A percentile compares a stretch with the other conserved stretches of the same genome.
phyloP scores from a whole-genome alignment of 2,888 invertebrate genomes.

The Camponotus fellah region DNA sequence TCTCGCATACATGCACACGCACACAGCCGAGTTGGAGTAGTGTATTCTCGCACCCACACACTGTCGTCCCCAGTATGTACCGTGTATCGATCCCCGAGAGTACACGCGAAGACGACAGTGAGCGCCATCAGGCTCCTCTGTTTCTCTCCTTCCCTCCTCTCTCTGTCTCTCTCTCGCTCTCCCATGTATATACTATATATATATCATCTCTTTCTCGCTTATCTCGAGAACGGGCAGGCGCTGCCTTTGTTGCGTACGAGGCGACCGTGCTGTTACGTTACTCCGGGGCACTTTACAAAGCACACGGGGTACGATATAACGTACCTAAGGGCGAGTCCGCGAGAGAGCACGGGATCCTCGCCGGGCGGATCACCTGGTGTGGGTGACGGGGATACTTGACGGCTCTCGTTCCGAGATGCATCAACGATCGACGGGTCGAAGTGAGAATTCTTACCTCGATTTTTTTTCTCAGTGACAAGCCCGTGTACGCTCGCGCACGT shows the following conservation, averaged over 20 bases:
- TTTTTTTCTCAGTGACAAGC: constrained; percentile 74
- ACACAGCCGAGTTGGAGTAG: constrained; percentile 42
- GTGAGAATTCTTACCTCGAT: constrained; percentile 75
- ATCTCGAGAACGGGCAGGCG: constrained; percentile 70
- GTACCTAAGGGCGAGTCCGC: constrained; percentile 45
- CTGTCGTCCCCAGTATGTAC: constrained; percentile 70
- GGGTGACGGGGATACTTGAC: no score
- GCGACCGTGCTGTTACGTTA: background rate
- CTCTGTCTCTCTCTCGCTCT: background rate
- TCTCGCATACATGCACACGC: background rate
- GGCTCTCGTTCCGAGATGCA: background rate
- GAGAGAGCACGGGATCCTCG: background rate
- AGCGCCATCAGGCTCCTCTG: constrained; percentile 77
- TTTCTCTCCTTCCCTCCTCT: constrained; percentile 43
- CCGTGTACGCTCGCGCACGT: constrained; percentile 71
- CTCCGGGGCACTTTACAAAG: background rate
- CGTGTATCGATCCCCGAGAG: constrained; percentile 82
- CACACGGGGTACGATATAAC: background rate
- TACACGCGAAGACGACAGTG: constrained; percentile 79
- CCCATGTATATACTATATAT: background rate
- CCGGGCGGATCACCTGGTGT: no score
- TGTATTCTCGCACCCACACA: constrained; percentile 68
- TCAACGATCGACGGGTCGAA: background rate
- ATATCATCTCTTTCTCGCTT: constrained; percentile 45
- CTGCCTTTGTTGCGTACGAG: constrained; percentile 63